Evolutionary conservation across 2,888 invertebrate species (phyloP).

Genomic region (Neoaliturus tenellus): DNA sequence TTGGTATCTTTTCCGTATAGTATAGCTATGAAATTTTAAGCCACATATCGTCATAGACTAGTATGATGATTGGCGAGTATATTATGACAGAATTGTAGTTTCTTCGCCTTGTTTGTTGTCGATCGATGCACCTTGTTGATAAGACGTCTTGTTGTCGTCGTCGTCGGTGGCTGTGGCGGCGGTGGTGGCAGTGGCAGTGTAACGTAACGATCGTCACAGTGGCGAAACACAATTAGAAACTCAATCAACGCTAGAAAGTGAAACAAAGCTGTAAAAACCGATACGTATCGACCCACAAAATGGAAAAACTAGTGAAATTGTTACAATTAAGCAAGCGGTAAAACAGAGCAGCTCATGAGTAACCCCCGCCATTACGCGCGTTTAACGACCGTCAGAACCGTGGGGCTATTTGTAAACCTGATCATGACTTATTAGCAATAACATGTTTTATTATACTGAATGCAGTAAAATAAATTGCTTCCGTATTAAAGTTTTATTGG

Average conservation of each 20-base stretch:
- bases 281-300: slow-evolving; percentile 36
- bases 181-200: neutral
- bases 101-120: too few relatives aligned
- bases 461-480: too few relatives aligned
- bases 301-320: slow-evolving; percentile 24
- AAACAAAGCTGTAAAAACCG: slow-evolving; percentile 45
- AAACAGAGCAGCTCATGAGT: neutral
- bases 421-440: neutral
- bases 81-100: too few relatives aligned
- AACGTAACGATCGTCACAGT: neutral
- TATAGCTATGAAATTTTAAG: too few relatives aligned
- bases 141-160: neutral
- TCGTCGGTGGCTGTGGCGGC: neutral
- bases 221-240: slow-evolving; percentile 53
- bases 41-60: too few relatives aligned
- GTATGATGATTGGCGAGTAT: too few relatives aligned
- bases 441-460: neutral
- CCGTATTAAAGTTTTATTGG: too few relatives aligned
- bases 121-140: neutral
- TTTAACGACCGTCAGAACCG: neutral
- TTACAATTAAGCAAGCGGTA: slow-evolving; percentile 20
- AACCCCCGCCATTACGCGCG: neutral
- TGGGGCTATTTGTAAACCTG: too few relatives aligned
- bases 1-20: too few relatives aligned
- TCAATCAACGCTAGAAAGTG: slow-evolving; percentile 51